Evolutionary conservation across 2,113 vertebrate species (phyloP), one percentile per base, ranked within the genome.

Genomic region (Merops nubicus): DNA sequence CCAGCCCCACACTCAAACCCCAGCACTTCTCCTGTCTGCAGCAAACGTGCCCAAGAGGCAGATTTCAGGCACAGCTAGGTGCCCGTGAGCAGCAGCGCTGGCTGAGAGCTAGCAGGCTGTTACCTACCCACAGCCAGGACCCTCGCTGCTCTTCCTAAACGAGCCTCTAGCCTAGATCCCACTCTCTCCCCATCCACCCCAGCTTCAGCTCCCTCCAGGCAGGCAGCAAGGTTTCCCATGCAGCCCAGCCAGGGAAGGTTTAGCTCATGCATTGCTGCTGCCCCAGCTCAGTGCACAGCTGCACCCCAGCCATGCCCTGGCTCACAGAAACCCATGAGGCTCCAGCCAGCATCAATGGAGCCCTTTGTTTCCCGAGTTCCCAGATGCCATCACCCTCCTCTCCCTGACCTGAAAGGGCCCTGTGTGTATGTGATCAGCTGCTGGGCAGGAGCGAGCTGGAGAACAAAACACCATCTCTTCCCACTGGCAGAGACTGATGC

Each of bases 381-480:
- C 90, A 97, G 97, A 97, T 95, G 97, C 92, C 95, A 97, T 53
- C 94, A 91, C 88, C 92, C 95, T 97, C 95, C 90, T 96, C 97
- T 97, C 91, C 94, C 78, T 81, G 9, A 13, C 91, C 87, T 97
- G 91, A 98, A 98, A 97, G 97, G 94, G 85, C 88, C 85, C 75
- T 95, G 94, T 98, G 97, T 98, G 97, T 86, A 69, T n/a, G 43
- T 31, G 13, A 94, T 88, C 88, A 92, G 92, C 76, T 91, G 1
- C 91, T 68, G 81, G 94, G 88, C 84, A 93, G 94, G 75, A 94
- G 80, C 23, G 8, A 95, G 86, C 74, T 3, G 9, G 75, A 85
- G 95, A 98, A 98, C 96, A 98, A 98, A 97, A 97, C 96, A 89
- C 11, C 72, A 93, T 95, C 97, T 98, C 96, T 96, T 94, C 91